phyloP scores from a whole-genome alignment of 2,113 vertebrate species.

The Tauraco erythrolophus region DNA sequence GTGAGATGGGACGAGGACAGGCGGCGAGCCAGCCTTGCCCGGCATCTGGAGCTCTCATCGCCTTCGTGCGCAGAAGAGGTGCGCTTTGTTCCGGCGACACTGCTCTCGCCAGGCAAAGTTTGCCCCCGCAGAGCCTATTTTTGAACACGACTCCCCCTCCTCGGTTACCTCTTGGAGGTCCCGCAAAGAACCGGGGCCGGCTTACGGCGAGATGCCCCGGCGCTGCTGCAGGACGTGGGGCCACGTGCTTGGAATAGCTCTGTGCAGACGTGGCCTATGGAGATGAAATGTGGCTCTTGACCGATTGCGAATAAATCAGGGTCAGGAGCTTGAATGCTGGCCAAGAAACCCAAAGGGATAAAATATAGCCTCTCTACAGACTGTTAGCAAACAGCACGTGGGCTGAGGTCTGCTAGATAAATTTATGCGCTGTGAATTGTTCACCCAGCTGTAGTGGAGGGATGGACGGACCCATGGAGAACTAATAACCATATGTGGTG shows the following conservation, averaged over 20 bases:
- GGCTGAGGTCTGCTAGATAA: conserved; percentile 67
- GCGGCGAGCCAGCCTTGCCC: not conserved
- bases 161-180: not conserved
- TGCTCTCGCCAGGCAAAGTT: not conserved
- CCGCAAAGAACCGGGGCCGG: not conserved
- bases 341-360: conserved; percentile 73
- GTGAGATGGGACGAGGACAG: not conserved
- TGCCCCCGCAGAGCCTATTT: conserved; percentile 48
- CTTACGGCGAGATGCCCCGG: not conserved
- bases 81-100: not conserved
- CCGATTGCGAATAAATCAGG: conserved; percentile 64
- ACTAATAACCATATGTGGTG: conserved; percentile 64
- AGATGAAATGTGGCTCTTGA: conserved; percentile 62
- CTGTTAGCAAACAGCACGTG: conserved; percentile 67
- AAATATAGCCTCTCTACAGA: conserved; percentile 60
- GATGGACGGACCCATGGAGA: conserved; percentile 27
- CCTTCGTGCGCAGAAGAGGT: not conserved
- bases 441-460: conserved; percentile 61
- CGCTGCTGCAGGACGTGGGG: not conserved
- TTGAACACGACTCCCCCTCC: not conserved
- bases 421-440: conserved; percentile 71
- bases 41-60: not conserved
- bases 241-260: conserved; percentile 1
- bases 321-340: conserved; percentile 57
- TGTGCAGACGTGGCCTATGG: not conserved